Evolutionary conservation across 2,113 vertebrate genomes (phyloP), one percentile per base, ranked within the genome.

Genomic region (Tetrao urogallus): DNA sequence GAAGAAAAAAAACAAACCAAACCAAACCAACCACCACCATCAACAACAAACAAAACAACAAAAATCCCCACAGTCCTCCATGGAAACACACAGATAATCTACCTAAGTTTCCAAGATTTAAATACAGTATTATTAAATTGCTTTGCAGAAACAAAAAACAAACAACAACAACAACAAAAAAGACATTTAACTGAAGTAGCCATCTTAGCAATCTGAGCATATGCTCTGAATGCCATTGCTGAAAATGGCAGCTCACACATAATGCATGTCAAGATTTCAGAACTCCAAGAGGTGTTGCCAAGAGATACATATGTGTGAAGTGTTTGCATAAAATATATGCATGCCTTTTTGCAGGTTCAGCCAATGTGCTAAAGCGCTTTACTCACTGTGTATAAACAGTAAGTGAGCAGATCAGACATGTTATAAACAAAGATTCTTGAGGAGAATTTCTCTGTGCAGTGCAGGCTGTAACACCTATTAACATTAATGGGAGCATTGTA

Each of bases 391-490:
- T 82, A 72, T 38, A 93, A 89, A 93, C 17, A 58, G 28, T 27
- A 90, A 84, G 36, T 0, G 8, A 94, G 89, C 8, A 72, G 58
- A 95, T 88, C 45, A 95, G 66, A 86, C 20, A 67, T 10, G 69
- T 54, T 88, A 56, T 90, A 95, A 96, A 94, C 81, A 91, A 83
- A 93, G 82, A 87, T 76, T 91, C 45, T 95, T 94, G 38, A 73
- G 76, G 82, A 96, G 82, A 89, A 93, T 96, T 96, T 93, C 69
- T 91, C 30, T 82, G 56, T 92, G 94, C 21, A 2, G 65, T 71
- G 84, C 86, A 95, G 94, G 92, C 75, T 94, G n/a, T 84, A 95
- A 95, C 4, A 5, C 82, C 81, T 94, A 96, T 94, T 95, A 96
- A 91, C 93, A 90, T 95, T 96, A 96, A 94, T 93, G 74, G 84